A percentile compares a stretch with the other conserved stretches of the same genome.
Conservation (phyloP, 2,797 vertebrate genomes). For the Linurgus olivaceus region DNA sequence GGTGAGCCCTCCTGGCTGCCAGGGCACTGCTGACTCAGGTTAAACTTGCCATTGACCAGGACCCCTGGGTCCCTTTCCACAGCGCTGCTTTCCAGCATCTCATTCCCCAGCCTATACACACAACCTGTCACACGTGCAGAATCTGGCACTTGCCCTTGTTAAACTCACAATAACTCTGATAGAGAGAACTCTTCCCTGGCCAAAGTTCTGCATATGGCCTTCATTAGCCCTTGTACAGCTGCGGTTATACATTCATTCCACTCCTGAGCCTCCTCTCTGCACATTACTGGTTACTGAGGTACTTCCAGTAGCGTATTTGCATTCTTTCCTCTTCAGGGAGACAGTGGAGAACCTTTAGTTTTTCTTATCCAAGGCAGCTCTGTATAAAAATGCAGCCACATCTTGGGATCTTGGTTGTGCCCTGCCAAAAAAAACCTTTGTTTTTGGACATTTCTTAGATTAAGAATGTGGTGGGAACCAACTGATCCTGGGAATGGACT, state of each 20-base stretch:
- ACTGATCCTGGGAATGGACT: neutral
- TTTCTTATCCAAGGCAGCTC: constrained; percentile 79
- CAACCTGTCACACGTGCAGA: accelerated
- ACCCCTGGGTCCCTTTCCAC: accelerated
- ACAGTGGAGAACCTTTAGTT: constrained; percentile 83
- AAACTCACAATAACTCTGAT: neutral
- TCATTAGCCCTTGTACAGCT: neutral
- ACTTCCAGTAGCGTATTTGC: neutral
- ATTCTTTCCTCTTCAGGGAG: constrained; percentile 69
- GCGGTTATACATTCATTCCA: neutral
- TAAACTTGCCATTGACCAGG: accelerated
- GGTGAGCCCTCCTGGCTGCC: neutral
- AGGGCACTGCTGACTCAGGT: accelerated
- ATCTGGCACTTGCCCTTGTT: neutral
- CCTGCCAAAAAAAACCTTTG: constrained; percentile 82
- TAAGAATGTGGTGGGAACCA: constrained; percentile 42
- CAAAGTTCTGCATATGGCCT: neutral
- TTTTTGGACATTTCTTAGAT: constrained; percentile 82
- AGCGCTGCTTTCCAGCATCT: accelerated
- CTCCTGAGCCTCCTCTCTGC: neutral
- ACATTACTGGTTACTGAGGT: neutral
- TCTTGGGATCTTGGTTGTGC: constrained; percentile 85
- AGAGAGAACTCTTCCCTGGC: neutral
- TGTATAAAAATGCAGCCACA: constrained; percentile 80
- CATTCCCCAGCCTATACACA: neutral